phyloP scores from a whole-genome alignment of 2,113 vertebrate genomes.

The Dasypus novemcinctus region DNA sequence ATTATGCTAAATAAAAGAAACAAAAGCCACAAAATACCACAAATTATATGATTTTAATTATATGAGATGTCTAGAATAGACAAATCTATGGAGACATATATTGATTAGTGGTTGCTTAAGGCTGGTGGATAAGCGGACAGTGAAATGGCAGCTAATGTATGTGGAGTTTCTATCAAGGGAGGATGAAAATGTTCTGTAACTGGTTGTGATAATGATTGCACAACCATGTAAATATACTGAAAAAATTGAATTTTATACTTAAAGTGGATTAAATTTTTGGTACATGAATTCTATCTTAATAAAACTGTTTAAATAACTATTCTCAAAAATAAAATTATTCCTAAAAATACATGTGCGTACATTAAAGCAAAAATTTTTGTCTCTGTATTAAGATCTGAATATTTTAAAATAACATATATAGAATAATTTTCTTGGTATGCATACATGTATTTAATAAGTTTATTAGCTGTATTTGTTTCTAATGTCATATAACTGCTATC shows the following conservation, averaged over 20 bases:
- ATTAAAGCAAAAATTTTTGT: background rate
- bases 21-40: background rate
- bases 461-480: background rate
- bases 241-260: background rate
- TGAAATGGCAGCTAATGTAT: background rate
- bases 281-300: background rate
- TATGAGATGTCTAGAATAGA: background rate
- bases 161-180: background rate
- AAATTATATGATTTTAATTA: background rate
- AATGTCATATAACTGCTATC: background rate
- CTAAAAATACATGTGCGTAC: background rate
- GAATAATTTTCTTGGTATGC: background rate
- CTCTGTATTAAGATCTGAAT: background rate
- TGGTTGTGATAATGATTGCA: background rate
- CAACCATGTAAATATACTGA: background rate
- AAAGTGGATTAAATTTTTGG: background rate
- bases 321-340: conserved; percentile 1
- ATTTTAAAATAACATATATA: background rate
- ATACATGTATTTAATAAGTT: background rate
- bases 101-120: background rate
- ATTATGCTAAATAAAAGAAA: background rate
- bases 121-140: background rate
- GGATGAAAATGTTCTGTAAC: background rate
- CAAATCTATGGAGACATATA: background rate
- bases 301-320: background rate